Percentiles rank a stretch among this genome's conserved stretches.
phyloP scores from a whole-genome alignment of 2,888 invertebrate species.

The Oscheius onirici region DNA sequence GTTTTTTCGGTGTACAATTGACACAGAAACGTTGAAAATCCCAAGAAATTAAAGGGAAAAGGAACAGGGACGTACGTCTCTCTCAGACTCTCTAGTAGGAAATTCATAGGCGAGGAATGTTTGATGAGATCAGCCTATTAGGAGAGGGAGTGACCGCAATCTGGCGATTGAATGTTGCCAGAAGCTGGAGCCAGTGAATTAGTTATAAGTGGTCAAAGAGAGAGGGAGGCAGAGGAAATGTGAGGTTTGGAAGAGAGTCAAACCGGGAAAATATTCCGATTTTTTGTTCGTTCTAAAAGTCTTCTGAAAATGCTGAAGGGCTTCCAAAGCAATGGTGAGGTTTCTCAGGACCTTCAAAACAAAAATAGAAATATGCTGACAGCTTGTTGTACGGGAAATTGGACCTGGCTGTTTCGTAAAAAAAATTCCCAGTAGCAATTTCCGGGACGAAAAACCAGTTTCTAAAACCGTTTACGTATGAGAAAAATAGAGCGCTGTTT shows the following conservation, averaged over 20 bases:
- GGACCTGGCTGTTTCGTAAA: too few species aligned
- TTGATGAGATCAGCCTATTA: constrained; percentile 10
- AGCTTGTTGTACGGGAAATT: too few species aligned
- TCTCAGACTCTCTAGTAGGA: background rate
- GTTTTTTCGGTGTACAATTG: background rate
- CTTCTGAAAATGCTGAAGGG: too few species aligned
- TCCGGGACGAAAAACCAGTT: too few species aligned
- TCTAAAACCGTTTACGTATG: too few species aligned
- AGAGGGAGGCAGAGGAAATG: background rate
- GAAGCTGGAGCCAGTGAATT: background rate
- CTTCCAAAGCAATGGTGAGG: too few species aligned
- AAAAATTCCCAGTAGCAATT: too few species aligned
- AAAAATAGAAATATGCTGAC: too few species aligned
- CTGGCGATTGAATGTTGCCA: constrained; percentile 10
- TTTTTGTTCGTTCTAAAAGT: too few species aligned
- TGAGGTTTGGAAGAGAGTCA: background rate
- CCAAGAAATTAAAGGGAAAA: background rate
- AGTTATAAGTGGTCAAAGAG: constrained; percentile 3
- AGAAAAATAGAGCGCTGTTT: too few species aligned
- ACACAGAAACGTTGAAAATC: background rate
- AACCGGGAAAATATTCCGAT: background rate
- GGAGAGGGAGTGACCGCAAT: constrained; percentile 10
- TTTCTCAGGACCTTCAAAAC: too few species aligned
- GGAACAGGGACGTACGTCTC: background rate
- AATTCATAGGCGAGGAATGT: constrained; percentile 19